Evolutionary conservation across 2,888 invertebrate species (phyloP).

Genomic region (Apamea epomidion): DNA sequence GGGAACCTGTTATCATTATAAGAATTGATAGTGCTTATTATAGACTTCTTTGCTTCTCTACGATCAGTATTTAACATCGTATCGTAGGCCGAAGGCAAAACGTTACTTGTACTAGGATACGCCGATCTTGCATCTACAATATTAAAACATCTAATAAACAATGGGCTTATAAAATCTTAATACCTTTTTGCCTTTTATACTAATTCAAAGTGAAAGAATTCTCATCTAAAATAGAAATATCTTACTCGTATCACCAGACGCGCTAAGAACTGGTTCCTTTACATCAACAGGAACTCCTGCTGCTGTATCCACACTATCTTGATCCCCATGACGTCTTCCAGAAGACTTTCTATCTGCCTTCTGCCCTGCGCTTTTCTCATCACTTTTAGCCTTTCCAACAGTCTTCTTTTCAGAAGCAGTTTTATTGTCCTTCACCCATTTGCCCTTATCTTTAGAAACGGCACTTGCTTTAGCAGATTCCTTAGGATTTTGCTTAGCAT

Average conservation of each 20-base stretch:
- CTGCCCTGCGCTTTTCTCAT: slow-evolving; percentile 7
- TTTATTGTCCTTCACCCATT: slow-evolving; percentile 32
- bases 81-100: slow-evolving; percentile 62
- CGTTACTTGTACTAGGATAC: slow-evolving; percentile 23
- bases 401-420: slow-evolving; percentile 20
- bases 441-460: slow-evolving; percentile 15
- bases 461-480: slow-evolving; percentile 14
- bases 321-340: slow-evolving; percentile 21
- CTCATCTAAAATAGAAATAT: not conserved
- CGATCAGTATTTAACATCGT: slow-evolving; percentile 64
- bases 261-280: slow-evolving; percentile 14
- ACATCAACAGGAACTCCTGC: not conserved
- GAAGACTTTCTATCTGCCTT: slow-evolving; percentile 29
- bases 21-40: slow-evolving; percentile 84
- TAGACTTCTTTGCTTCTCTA: slow-evolving; percentile 78
- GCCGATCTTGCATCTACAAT: slow-evolving; percentile 29
- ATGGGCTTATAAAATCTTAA: not conserved
- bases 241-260: slow-evolving; percentile 43
- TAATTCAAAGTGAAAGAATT: not conserved
- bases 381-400: slow-evolving; percentile 8
- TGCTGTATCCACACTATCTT: not conserved
- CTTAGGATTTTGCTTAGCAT: slow-evolving; percentile 19
- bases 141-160: not conserved
- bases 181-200: not conserved
- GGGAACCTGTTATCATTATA: slow-evolving; percentile 83